Conservation (phyloP, 1,140 invertebrate genomes). For the Caenorhabditis remanei region DNA sequence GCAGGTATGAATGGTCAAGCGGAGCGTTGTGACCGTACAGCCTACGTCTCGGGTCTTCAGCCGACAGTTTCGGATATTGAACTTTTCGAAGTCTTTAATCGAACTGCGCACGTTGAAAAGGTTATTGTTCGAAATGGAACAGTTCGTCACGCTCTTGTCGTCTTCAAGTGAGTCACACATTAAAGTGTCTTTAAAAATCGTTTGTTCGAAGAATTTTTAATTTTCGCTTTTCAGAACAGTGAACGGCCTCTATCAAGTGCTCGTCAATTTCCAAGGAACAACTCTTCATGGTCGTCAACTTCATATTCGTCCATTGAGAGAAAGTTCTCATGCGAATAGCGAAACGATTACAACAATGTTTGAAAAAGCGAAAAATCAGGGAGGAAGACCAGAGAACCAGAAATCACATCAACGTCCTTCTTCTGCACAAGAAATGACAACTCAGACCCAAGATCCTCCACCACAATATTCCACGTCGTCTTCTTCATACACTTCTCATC, state of each 20-base stretch:
- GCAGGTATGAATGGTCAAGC: constrained; percentile 42
- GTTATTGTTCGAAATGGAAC: constrained; percentile 29
- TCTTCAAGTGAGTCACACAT: constrained; percentile 9
- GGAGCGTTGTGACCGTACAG: constrained; percentile 29
- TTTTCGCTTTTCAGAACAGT: constrained; percentile 10
- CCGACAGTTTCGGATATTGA: constrained; percentile 24
- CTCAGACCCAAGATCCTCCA: no score
- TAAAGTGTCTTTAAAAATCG: not conserved
- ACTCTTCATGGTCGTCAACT: constrained; percentile 14
- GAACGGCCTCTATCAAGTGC: constrained; percentile 13
- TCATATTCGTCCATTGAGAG: constrained; percentile 24
- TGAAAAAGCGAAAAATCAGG: not conserved
- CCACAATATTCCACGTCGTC: no score
- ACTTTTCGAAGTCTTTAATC: constrained; percentile 41
- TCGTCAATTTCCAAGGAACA: constrained; percentile 29
- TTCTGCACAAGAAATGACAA: no score
- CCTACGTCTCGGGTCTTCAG: constrained; percentile 39
- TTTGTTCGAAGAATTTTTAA: not conserved
- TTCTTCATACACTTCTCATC: no score
- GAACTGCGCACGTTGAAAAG: constrained; percentile 24
- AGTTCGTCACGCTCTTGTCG: constrained; percentile 17
- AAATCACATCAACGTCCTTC: no score
- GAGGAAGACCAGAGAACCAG: no score
- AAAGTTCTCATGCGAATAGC: constrained; percentile 21
- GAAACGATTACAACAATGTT: constrained; percentile 10